Base-by-base conservation (phyloP, 2,888 invertebrate genomes). In the Drosophila kuntzei region DNA sequence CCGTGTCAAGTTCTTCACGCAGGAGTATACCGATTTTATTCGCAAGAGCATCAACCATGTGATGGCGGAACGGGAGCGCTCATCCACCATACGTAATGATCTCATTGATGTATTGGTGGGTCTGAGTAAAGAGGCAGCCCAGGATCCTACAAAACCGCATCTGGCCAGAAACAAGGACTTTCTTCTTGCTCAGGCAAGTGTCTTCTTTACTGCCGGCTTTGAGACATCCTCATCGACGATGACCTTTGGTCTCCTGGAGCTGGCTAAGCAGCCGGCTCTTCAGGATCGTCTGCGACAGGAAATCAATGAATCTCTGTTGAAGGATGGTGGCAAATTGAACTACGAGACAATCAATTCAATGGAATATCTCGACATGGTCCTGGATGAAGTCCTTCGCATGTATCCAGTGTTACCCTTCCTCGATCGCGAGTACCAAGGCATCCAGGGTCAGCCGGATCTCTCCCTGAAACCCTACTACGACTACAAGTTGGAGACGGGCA, bases 81-180 rank as follows among this genome's bases (percentile, higher is more conserved):
- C 89, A 4, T 93, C 92, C 4, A 53, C 73, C 0, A 87, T 87
- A 7, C 90, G 93, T 9, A 92, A 93, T 53, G 94, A 94, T 80
- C 90, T 94, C 1, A 92, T 94, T 43, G 94, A 94, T 73, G 76
- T 93, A 3, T 77, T 94, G 9, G 86, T 94, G 29, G 90, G 91
- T 1, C 64, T 94, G 4, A 92, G 91, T 27, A 88, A 91, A 53
- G 89, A 90, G 46, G 79, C 79, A 0, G 73, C 67, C 11, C 34
- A 54, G 14, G 76, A 84, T 5, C 62, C 76, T 0, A 54, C 71
- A 1, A 70, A 74, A 9, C 77, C 80, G 0, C 76, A 89, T 14
- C 68, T 85, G 32, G 80, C 71, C 1, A 76, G 79, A 12, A 67
- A 82, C 8, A 82, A 83, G 2, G 92, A 92, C 49, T 78, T 90